Evolutionary conservation across 2,888 invertebrate genomes (phyloP).

Genomic region (Andrena minutula): DNA sequence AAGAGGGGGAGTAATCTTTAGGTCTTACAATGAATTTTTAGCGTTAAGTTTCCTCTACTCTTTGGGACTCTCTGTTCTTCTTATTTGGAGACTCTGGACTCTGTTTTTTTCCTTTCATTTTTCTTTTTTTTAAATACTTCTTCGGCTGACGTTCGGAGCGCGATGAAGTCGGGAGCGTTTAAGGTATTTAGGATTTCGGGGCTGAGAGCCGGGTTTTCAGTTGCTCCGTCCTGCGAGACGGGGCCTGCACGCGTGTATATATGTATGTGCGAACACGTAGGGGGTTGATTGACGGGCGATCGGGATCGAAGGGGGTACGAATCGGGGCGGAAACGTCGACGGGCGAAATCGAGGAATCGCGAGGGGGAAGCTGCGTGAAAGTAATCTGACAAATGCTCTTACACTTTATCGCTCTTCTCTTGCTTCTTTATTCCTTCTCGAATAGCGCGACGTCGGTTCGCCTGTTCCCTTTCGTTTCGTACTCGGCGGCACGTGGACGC

Average conservation of each 20-base stretch:
- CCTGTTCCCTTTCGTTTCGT: slow-evolving; percentile 3
- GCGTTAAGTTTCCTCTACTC: slow-evolving; percentile 68
- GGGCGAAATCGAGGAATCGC: neutral
- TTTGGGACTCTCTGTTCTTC: slow-evolving; percentile 8
- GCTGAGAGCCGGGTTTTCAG: slow-evolving; percentile 9
- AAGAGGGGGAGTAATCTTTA: slow-evolving; percentile 51
- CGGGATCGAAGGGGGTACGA: slow-evolving; percentile 4
- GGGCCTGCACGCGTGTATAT: slow-evolving; percentile 42
- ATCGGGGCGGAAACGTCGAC: neutral
- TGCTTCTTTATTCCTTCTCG: neutral
- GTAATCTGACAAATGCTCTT: neutral
- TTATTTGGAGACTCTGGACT: too few species aligned
- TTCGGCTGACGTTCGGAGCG: slow-evolving; percentile 9
- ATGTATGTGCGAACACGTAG: neutral
- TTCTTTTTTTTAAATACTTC: slow-evolving; percentile 27
- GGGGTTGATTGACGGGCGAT: neutral
- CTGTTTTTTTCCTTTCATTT: neutral
- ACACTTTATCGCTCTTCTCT: neutral
- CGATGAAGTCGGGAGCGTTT: neutral
- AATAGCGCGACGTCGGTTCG: neutral
- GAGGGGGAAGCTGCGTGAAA: neutral
- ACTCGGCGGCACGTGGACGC: neutral
- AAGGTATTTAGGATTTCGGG: slow-evolving; percentile 21
- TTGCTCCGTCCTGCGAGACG: slow-evolving; percentile 52
- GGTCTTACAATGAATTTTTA: slow-evolving; percentile 65